Conservation (phyloP, 2,888 invertebrate species). For the Strigamia transsilvanica region DNA sequence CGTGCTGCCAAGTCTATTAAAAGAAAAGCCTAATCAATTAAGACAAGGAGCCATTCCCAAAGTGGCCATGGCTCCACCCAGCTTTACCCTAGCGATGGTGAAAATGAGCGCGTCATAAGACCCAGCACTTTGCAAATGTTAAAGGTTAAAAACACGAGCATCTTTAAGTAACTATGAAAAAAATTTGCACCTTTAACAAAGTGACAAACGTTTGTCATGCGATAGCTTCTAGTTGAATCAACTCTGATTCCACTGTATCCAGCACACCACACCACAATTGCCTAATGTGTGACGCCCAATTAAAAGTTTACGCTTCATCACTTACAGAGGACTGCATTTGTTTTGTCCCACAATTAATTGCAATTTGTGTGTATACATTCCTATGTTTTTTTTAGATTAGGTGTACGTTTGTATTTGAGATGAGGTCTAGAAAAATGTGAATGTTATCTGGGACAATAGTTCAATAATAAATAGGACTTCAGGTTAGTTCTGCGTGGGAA, state of each 20-base stretch:
- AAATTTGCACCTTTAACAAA: constrained; percentile 16
- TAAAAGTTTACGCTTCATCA: background rate
- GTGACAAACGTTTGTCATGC: background rate
- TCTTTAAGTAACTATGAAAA: constrained; percentile 10
- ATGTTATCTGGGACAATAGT: too few species aligned
- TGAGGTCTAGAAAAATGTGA: too few species aligned
- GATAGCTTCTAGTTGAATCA: background rate
- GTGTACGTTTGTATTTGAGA: too few species aligned
- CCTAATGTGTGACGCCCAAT: constrained; percentile 19
- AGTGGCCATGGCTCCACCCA: constrained; percentile 35
- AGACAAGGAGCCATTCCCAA: constrained; percentile 49
- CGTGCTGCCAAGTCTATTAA: constrained; percentile 37
- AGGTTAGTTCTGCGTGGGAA: background rate
- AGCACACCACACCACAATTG: background rate
- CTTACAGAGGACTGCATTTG: background rate
- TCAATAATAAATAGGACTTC: too few species aligned
- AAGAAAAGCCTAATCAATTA: constrained; percentile 48
- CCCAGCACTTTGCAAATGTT: constrained; percentile 34
- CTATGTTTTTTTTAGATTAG: too few species aligned
- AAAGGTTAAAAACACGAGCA: constrained; percentile 37
- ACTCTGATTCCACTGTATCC: constrained; percentile 22
- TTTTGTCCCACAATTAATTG: background rate
- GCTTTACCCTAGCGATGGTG: constrained; percentile 39
- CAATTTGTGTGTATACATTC: too few species aligned
- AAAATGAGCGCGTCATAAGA: constrained; percentile 45